Percentiles rank a stretch among this genome's conserved stretches.
Evolutionary conservation across 2,888 invertebrate species (phyloP).

Genomic region (Himalopsyche tibetana): DNA sequence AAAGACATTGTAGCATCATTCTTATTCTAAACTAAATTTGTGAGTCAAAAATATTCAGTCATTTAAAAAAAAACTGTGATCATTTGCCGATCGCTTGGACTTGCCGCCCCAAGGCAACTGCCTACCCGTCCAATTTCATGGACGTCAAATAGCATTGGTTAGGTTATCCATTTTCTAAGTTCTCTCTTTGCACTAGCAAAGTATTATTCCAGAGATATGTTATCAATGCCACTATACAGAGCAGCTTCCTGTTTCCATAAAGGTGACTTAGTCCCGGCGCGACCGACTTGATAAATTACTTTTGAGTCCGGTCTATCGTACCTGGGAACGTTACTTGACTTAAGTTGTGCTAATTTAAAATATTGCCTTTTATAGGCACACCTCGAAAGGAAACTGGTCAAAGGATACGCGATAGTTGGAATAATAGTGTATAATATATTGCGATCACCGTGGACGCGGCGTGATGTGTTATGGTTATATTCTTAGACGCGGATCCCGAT

Average conservation of each 20-base stretch:
- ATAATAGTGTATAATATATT: not conserved
- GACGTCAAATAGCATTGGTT: too few relatives aligned
- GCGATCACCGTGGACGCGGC: too few relatives aligned
- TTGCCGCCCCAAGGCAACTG: too few relatives aligned
- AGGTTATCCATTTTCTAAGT: not conserved
- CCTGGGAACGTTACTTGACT: not conserved
- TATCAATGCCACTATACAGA: not conserved
- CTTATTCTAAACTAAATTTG: too few relatives aligned
- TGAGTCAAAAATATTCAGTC: too few relatives aligned
- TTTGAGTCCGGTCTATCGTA: not conserved
- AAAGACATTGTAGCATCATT: too few relatives aligned
- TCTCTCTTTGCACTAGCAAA: not conserved
- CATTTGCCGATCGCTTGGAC: too few relatives aligned
- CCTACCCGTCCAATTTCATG: too few relatives aligned
- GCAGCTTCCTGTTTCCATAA: not conserved
- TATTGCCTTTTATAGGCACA: conserved; percentile 4
- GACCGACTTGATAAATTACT: conserved; percentile 16
- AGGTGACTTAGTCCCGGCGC: conserved; percentile 17
- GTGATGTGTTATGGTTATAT: too few relatives aligned
- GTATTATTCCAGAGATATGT: not conserved
- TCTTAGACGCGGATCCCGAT: too few relatives aligned
- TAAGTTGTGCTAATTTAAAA: conserved; percentile 28
- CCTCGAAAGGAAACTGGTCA: not conserved
- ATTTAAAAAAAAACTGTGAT: too few relatives aligned
- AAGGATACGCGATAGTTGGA: not conserved